Evolutionary conservation across 1,140 invertebrate species (phyloP).

Genomic region (Drosophila pallidifrons): DNA sequence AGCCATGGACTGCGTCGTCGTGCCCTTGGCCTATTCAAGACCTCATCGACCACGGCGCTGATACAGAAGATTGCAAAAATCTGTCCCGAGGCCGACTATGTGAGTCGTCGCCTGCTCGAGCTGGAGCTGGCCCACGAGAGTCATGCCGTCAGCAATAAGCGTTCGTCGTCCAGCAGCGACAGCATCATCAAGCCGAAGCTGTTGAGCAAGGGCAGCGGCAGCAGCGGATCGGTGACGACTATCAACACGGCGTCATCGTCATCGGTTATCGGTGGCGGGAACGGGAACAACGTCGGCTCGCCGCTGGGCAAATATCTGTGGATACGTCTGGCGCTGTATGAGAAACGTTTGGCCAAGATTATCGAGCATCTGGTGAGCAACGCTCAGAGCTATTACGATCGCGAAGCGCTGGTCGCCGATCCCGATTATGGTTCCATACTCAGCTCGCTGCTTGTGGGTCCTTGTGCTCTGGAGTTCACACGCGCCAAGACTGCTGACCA

Average conservation of each 20-base stretch:
- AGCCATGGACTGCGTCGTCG: slow-evolving; percentile 93
- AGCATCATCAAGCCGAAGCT: slow-evolving; percentile 89
- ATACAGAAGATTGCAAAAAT: slow-evolving; percentile 95
- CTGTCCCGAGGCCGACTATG: slow-evolving; percentile 89
- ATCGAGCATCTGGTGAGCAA: slow-evolving; percentile 94
- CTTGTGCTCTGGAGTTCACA: slow-evolving; percentile 96
- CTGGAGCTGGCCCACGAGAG: slow-evolving; percentile 89
- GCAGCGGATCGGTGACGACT: slow-evolving; percentile 85
- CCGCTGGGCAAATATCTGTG: slow-evolving; percentile 89
- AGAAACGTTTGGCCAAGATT: slow-evolving; percentile 94
- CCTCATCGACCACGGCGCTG: slow-evolving; percentile 94
- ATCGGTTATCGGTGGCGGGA: slow-evolving; percentile 56
- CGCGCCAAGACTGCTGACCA: slow-evolving; percentile 95
- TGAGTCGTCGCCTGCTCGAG: slow-evolving; percentile 91
- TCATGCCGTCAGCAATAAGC: slow-evolving; percentile 88
- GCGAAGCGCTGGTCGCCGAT: slow-evolving; percentile 94
- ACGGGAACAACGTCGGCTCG: slow-evolving; percentile 14
- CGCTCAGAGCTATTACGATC: slow-evolving; percentile 93
- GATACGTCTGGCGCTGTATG: slow-evolving; percentile 95
- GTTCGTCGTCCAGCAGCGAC: slow-evolving; percentile 92
- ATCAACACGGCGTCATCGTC: slow-evolving; percentile 60
- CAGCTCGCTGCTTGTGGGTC: slow-evolving; percentile 95
- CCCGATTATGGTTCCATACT: slow-evolving; percentile 96
- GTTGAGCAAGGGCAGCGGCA: slow-evolving; percentile 86
- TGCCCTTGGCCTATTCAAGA: slow-evolving; percentile 92